These are phyloP conservation scores for Pilophorus perplexus DNA, from an alignment of 2,888 invertebrate genomes.

Conservation along the genomic window DNA sequence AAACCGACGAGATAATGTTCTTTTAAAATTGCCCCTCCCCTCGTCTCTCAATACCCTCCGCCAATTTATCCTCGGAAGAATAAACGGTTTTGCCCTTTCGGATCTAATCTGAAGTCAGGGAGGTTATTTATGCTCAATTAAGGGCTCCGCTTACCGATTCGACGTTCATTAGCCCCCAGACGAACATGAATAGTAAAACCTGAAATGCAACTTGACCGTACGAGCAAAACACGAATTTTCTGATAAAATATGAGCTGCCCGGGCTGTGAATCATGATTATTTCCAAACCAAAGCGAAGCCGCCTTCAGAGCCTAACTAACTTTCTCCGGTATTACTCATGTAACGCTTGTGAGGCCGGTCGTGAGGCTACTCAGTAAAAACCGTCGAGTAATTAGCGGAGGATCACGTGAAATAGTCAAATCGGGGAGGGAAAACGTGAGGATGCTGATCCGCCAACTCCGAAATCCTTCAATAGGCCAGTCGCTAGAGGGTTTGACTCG, in stretches of 20 bases:
- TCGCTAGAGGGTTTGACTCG: too few species aligned
- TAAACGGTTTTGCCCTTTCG: conserved; percentile 33
- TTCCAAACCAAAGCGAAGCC: neutral
- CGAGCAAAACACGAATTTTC: conserved; percentile 14
- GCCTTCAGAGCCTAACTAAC: neutral
- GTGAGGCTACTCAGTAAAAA: too few species aligned
- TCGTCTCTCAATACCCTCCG: conserved; percentile 15
- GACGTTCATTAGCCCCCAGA: conserved; percentile 19
- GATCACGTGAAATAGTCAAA: too few species aligned
- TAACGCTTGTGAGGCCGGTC: too few species aligned
- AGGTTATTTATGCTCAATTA: conserved; percentile 39
- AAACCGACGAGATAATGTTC: conserved; percentile 35
- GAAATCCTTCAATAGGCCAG: too few species aligned
- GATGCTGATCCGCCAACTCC: too few species aligned
- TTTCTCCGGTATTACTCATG: neutral
- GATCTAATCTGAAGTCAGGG: conserved; percentile 28
- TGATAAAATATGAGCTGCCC: neutral
- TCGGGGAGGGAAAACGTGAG: too few species aligned
- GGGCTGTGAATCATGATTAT: neutral
- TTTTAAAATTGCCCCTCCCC: conserved; percentile 34
- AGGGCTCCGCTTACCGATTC: conserved; percentile 29
- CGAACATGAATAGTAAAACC: conserved; percentile 20
- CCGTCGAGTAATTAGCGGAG: too few species aligned
- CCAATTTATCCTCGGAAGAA: conserved; percentile 36
- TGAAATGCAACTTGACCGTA: conserved; percentile 14